A percentile compares a stretch with the other conserved stretches of the same genome.
phyloP scores from a whole-genome alignment of 2,888 invertebrate genomes.

The Trachelus tabidus region DNA sequence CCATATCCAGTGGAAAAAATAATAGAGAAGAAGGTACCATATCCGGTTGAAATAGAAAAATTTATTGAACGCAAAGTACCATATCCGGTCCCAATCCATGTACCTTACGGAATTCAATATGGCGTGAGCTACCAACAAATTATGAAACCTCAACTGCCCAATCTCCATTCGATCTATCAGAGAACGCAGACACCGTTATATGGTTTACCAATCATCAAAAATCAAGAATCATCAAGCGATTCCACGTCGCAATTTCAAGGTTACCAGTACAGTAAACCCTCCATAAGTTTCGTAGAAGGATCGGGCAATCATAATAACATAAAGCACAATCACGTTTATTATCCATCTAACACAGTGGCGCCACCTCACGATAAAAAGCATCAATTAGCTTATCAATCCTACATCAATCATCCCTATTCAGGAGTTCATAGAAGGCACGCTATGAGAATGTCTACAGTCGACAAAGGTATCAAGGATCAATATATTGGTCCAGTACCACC shows the following conservation, averaged over 20 bases:
- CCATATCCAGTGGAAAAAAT: conserved; percentile 70
- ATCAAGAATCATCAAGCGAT: conserved; percentile 36
- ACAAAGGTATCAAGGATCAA: conserved; percentile 34
- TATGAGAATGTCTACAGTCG: conserved; percentile 23
- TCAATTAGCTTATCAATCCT: not conserved
- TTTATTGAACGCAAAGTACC: conserved; percentile 72
- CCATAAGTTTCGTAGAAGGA: conserved; percentile 27
- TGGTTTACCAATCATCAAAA: conserved; percentile 18
- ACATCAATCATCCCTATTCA: conserved; percentile 16
- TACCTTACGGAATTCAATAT: conserved; percentile 46
- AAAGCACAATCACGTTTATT: too few species aligned
- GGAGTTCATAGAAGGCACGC: conserved; percentile 35
- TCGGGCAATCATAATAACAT: conserved; percentile 8
- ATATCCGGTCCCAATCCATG: conserved; percentile 35
- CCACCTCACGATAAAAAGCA: too few species aligned
- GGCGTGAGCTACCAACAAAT: conserved; percentile 46
- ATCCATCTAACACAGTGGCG: not conserved
- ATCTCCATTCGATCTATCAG: conserved; percentile 1
- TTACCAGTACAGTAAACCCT: conserved; percentile 38
- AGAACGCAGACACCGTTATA: conserved; percentile 9
- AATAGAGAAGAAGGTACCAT: conserved; percentile 66
- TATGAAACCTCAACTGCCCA: conserved; percentile 23
- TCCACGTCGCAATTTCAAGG: conserved; percentile 36
- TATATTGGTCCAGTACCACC: conserved; percentile 71
- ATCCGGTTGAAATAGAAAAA: conserved; percentile 62